Evolutionary conservation across 2,113 vertebrate genomes (phyloP).

Genomic region (Bambusicola thoracicus): DNA sequence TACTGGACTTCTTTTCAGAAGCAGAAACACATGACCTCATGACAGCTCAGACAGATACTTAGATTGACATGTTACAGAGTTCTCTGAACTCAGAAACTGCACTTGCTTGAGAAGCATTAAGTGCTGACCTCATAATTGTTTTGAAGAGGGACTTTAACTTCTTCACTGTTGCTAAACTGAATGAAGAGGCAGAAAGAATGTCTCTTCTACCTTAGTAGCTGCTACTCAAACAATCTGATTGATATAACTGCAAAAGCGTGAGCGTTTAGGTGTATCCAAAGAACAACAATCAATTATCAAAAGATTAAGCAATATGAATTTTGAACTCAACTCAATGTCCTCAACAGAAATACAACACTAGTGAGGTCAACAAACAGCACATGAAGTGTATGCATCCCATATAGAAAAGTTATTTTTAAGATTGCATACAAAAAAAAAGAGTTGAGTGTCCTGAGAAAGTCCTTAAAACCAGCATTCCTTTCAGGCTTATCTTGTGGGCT

Average conservation of each 20-base stretch:
- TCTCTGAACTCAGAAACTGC: neutral
- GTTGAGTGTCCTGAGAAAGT: neutral
- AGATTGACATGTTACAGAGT: neutral
- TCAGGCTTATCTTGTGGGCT: neutral
- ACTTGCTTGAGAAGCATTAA: neutral
- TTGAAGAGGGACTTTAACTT: neutral
- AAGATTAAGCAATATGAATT: rapidly evolving
- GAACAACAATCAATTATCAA: neutral
- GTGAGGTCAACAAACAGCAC: neutral
- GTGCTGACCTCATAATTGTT: neutral
- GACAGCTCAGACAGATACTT: neutral
- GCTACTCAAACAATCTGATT: neutral
- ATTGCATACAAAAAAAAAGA: neutral
- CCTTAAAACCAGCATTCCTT: neutral
- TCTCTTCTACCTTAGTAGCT: neutral
- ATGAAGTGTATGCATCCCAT: neutral
- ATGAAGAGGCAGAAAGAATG: neutral
- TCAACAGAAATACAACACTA: neutral
- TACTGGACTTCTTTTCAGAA: neutral
- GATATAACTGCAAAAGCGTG: neutral
- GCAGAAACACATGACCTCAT: neutral
- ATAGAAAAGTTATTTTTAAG: neutral
- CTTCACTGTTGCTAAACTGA: neutral
- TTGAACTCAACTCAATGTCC: no score
- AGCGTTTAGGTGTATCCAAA: neutral